These are phyloP conservation scores for Lophura nycthemera DNA, from an alignment of 2,113 vertebrate genomes.

Conservation along the genomic window DNA sequence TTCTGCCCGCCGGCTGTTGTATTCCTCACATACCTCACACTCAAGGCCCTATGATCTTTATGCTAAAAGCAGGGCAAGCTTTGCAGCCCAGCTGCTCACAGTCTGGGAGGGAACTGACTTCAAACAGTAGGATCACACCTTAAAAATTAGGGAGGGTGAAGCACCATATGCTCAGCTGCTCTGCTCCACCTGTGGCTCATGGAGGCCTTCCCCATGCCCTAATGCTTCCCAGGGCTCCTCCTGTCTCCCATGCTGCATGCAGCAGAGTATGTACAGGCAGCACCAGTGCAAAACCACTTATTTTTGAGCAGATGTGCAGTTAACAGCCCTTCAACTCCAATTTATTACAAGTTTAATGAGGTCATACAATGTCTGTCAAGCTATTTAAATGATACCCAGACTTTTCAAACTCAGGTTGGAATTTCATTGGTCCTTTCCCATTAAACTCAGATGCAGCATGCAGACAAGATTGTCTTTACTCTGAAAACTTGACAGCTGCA, in stretches of 20 bases:
- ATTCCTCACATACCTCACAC: constrained; percentile 7
- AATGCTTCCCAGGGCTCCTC: rapidly evolving
- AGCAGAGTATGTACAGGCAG: not conserved
- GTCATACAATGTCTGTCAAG: not conserved
- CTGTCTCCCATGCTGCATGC: not conserved
- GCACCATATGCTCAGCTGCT: not conserved
- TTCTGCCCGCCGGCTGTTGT: not conserved
- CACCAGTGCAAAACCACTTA: not conserved
- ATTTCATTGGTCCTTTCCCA: not conserved
- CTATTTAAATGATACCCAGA: not conserved
- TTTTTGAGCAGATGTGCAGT: not conserved
- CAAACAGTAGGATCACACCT: constrained; percentile 3
- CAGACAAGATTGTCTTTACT: not conserved
- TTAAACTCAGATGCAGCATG: not conserved
- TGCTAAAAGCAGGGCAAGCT: constrained; percentile 36
- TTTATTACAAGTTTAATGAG: not conserved
- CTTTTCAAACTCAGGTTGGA: not conserved
- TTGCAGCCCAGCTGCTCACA: constrained; percentile 41
- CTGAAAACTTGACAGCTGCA: not conserved
- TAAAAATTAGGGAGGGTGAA: not conserved
- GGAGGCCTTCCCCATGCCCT: not conserved
- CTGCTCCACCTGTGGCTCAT: not conserved
- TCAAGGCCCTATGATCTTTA: constrained; percentile 13
- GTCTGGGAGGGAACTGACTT: constrained; percentile 49
- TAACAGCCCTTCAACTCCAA: not conserved